Evolutionary conservation across 2,797 vertebrate species (phyloP).

Genomic region (Columba guinea): DNA sequence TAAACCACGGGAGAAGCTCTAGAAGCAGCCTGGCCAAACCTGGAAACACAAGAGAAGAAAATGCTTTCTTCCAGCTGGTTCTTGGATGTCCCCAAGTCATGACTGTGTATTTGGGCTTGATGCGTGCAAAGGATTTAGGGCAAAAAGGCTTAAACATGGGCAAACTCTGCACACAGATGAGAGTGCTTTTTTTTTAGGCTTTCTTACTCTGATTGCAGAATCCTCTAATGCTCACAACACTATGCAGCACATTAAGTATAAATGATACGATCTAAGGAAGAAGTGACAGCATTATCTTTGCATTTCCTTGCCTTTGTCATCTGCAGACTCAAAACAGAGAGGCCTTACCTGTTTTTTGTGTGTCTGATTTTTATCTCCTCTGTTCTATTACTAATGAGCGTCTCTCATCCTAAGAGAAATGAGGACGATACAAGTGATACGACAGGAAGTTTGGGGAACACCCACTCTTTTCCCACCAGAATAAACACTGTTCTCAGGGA

Average conservation of each 20-base stretch:
- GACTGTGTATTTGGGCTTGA: rapidly evolving
- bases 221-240: background rate
- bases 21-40: background rate
- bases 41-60: background rate
- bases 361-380: background rate
- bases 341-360: background rate
- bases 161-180: background rate
- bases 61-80: background rate
- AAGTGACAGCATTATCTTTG: background rate
- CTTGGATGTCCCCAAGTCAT: background rate
- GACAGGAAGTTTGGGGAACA: conserved; percentile 43
- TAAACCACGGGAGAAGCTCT: background rate
- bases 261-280: background rate
- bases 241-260: background rate
- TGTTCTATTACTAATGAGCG: conserved; percentile 20
- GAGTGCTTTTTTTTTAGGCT: background rate
- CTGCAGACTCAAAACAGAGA: background rate
- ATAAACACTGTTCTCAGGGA: conserved; percentile 46
- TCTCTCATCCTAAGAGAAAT: conserved; percentile 21
- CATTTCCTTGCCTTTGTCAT: background rate
- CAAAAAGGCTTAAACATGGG: background rate
- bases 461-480: conserved; percentile 51
- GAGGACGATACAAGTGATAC: background rate
- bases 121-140: background rate
- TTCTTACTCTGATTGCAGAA: background rate